Evolutionary conservation across 2,888 invertebrate genomes (phyloP), one percentile per base, ranked within the genome.

Genomic region (Pseudococcus longispinus): DNA sequence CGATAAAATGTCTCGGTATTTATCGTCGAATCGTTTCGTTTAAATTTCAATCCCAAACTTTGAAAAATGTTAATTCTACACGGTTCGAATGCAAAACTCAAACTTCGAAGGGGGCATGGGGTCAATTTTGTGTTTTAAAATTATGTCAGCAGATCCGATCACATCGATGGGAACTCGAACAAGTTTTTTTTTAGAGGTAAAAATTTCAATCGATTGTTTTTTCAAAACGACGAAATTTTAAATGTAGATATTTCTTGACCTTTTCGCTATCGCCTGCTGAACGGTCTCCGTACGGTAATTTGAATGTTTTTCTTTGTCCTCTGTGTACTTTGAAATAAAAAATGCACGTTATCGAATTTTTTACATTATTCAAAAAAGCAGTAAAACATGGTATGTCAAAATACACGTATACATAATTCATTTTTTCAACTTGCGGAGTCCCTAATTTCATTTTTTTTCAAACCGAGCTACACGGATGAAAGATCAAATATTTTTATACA

Each of bases 381-480:
- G 65, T 6, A 60, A 60, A 26, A 60, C 5, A 8, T 4, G 3
- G 23, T 29, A 70, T 70, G 70, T 29, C 70, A 29, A 32, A 65
- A 70, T 70, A 29, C n/a, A n/a, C n/a, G n/a, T n/a, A n/a, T n/a
- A n/a, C 70, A 70, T 70, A 70, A 70, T 70, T 70, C 70, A 70
- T 70, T 26, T 29, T 70, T 32, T 15, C 70, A 70, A 70, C 29
- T 70, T 18, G 29, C 3, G 29, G 29, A 6, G 26, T 29, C 18
- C 6, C 29, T 9, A 70, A 70, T 2, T 37, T 29, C 6, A 60
- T 70, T 70, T 29, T 18, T 29, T 29, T 70, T n/a, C n/a, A n/a
- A 70, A 70, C 70, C 70, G 29, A 29, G 18, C 2, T 70, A 9
- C 29, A 29, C 11, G 18, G 18, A 29, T 29, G 70, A 70, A 65